These are phyloP conservation scores for Drosophila baimaii DNA, from an alignment of 1,140 invertebrate species.

Conservation along the genomic window DNA sequence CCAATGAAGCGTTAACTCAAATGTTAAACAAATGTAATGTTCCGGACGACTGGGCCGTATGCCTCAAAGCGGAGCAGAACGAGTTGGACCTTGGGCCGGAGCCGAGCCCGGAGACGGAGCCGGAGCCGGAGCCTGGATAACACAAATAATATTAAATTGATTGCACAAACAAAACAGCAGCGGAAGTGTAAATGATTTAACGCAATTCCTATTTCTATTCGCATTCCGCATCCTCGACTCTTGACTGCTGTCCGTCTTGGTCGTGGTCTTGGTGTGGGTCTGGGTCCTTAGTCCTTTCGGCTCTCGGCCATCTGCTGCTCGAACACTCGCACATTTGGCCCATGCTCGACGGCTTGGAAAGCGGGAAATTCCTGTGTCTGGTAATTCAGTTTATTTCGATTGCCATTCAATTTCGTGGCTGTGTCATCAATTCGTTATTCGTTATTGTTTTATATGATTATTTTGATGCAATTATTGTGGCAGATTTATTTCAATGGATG, in stretches of 20 bases:
- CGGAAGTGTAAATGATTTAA: slow-evolving; percentile 83
- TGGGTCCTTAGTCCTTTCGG: slow-evolving; percentile 2
- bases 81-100: slow-evolving; percentile 38
- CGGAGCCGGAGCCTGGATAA: slow-evolving; percentile 52
- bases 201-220: slow-evolving; percentile 65
- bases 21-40: slow-evolving; percentile 83
- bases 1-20: slow-evolving; percentile 79
- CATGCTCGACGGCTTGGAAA: slow-evolving; percentile 66
- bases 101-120: slow-evolving; percentile 34
- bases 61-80: slow-evolving; percentile 44
- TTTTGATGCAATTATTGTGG: slow-evolving; percentile 21
- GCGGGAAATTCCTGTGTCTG: slow-evolving; percentile 56
- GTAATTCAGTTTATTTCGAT: slow-evolving; percentile 71
- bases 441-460: slow-evolving; percentile 42
- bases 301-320: slow-evolving; percentile 31
- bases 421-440: slow-evolving; percentile 29
- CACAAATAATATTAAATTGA: slow-evolving; percentile 82
- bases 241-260: slow-evolving; percentile 54
- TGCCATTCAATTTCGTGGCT: slow-evolving; percentile 60
- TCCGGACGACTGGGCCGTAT: slow-evolving; percentile 76
- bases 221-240: slow-evolving; percentile 44
- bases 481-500: background rate
- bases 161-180: slow-evolving; percentile 80
- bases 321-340: slow-evolving; percentile 35
- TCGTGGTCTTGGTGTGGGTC: background rate